Conservation (phyloP, 2,113 vertebrate species). For the Microtus ochrogaster region DNA sequence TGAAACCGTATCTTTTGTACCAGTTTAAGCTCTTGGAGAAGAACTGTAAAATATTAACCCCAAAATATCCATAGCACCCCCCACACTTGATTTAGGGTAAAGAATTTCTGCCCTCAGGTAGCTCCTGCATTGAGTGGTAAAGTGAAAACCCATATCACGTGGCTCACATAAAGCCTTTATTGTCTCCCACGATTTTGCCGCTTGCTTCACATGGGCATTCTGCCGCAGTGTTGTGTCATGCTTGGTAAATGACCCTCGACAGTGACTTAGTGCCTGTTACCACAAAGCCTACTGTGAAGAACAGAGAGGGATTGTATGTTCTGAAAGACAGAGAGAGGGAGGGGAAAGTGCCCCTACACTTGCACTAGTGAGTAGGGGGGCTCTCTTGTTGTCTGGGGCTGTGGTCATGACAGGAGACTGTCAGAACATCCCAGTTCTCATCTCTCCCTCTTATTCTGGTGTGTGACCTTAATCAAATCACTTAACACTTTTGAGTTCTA, state of each 20-base stretch:
- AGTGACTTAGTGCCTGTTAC: slow-evolving; percentile 52
- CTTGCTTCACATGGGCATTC: slow-evolving; percentile 35
- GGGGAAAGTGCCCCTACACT: slow-evolving; percentile 13
- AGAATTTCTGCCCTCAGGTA: slow-evolving; percentile 30
- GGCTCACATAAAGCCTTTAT: slow-evolving; percentile 40
- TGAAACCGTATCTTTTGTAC: background rate
- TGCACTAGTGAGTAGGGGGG: background rate
- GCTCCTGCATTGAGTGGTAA: background rate
- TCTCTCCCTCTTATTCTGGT: background rate
- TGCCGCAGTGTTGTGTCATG: slow-evolving; percentile 47
- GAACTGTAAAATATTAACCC: background rate
- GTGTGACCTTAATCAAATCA: background rate
- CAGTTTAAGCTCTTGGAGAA: slow-evolving; percentile 34
- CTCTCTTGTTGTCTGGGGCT: slow-evolving; percentile 20
- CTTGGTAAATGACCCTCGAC: slow-evolving; percentile 54
- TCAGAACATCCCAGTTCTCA: slow-evolving; percentile 13
- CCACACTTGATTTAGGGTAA: background rate
- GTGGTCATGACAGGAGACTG: background rate
- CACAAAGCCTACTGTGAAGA: slow-evolving; percentile 37
- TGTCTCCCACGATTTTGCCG: slow-evolving; percentile 41
- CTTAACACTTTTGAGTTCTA: background rate
- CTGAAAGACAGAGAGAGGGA: slow-evolving; percentile 24
- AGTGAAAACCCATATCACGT: background rate
- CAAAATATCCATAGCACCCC: background rate
- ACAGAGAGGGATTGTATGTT: slow-evolving; percentile 62